phyloP scores from a whole-genome alignment of 2,113 vertebrate species.

The Nesospiza acunhae region DNA sequence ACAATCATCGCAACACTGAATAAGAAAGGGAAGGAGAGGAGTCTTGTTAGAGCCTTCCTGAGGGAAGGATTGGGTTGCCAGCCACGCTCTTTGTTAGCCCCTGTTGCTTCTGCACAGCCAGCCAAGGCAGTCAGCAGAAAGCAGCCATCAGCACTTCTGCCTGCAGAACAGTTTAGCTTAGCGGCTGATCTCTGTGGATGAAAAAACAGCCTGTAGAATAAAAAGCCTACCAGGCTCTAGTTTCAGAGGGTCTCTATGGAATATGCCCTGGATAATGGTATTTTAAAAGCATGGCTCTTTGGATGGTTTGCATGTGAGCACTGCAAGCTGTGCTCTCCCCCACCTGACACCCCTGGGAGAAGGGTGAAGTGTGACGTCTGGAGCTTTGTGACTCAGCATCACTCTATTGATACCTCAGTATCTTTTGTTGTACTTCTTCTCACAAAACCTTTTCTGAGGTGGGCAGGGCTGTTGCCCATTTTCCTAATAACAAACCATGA shows the following conservation, averaged over 20 bases:
- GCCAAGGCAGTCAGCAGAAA: not conserved
- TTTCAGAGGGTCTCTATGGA: not conserved
- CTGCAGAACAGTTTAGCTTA: not conserved
- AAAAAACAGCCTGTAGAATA: not conserved
- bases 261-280: not conserved
- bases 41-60: not conserved
- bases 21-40: not conserved
- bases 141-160: not conserved
- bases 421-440: not conserved
- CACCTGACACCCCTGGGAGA: not conserved
- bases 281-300: not conserved
- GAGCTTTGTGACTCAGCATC: not conserved
- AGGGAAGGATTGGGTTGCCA: not conserved
- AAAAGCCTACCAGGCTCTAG: not conserved
- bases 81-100: not conserved
- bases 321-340: not conserved
- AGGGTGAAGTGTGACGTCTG: not conserved
- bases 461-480: not conserved
- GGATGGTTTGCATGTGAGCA: not conserved
- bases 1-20: not conserved
- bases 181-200: not conserved
- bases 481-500: not conserved
- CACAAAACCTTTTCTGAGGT: not conserved
- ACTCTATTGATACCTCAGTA: not conserved
- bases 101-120: not conserved